A percentile compares a stretch with the other conserved stretches of the same genome.
These are phyloP conservation scores for Drosophila funebris DNA, from an alignment of 1,140 invertebrate genomes.

Conservation along the genomic window DNA sequence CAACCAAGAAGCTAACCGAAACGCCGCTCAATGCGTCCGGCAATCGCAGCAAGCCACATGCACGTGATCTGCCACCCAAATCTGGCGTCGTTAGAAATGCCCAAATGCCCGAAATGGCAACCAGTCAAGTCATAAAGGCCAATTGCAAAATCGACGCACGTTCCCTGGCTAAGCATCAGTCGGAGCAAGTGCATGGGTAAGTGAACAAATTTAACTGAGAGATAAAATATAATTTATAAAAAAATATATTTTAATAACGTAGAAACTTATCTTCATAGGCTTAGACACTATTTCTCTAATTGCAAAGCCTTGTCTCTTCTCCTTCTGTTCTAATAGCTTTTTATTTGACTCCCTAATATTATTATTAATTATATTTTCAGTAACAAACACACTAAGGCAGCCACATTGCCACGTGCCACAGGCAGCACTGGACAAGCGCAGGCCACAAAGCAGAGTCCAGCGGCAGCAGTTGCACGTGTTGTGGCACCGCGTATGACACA, in stretches of 20 bases:
- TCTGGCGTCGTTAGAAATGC: background rate
- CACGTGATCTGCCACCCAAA: background rate
- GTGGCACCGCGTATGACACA: slow-evolving; percentile 57
- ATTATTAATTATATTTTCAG: background rate
- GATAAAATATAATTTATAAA: too few species aligned
- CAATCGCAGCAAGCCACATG: background rate
- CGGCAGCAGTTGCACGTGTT: slow-evolving; percentile 6
- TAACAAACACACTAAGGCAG: slow-evolving; percentile 8
- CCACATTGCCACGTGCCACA: background rate
- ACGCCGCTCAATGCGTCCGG: background rate
- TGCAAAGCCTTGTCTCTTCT: too few species aligned
- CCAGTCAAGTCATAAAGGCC: background rate
- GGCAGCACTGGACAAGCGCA: background rate
- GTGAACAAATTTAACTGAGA: background rate
- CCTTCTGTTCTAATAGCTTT: too few species aligned
- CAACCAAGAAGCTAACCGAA: background rate
- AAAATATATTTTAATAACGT: too few species aligned
- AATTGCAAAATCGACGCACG: background rate
- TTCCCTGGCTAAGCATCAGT: background rate
- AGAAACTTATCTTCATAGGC: too few species aligned
- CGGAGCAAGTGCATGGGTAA: background rate
- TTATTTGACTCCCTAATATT: too few species aligned
- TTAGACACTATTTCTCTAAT: too few species aligned
- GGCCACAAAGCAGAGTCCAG: slow-evolving; percentile 15
- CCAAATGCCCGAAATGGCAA: background rate